A percentile compares a stretch with the other conserved stretches of the same genome.
phyloP scores from a whole-genome alignment of 2,888 invertebrate species.

The Lochmaea capreae region DNA sequence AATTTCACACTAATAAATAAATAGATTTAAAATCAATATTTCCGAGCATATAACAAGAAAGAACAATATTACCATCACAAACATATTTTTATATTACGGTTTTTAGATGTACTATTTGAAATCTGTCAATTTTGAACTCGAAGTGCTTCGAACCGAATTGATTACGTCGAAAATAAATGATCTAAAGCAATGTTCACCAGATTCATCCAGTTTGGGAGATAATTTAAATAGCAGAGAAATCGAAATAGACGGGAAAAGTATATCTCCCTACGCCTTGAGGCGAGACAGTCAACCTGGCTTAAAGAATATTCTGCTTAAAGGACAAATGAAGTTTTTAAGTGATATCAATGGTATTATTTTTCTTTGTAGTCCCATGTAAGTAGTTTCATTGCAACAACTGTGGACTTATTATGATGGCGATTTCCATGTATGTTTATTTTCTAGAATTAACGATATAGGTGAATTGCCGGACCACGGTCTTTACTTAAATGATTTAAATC shows the following conservation, averaged over 20 bases:
- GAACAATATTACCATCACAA: too few relatives aligned
- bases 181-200: slow-evolving; percentile 25
- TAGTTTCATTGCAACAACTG: slow-evolving; percentile 46
- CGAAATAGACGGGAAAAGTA: slow-evolving; percentile 59
- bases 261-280: slow-evolving; percentile 60
- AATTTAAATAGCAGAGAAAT: slow-evolving; percentile 50
- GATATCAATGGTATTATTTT: slow-evolving; percentile 87
- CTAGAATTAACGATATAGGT: slow-evolving; percentile 83
- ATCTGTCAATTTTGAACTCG: slow-evolving; percentile 87
- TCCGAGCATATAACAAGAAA: too few relatives aligned
- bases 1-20: too few relatives aligned
- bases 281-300: slow-evolving; percentile 70
- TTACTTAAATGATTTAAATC: slow-evolving; percentile 85
- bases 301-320: slow-evolving; percentile 81
- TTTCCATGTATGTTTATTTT: background rate
- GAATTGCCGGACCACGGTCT: slow-evolving; percentile 84
- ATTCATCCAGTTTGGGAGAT: slow-evolving; percentile 41
- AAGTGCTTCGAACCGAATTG: slow-evolving; percentile 71
- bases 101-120: slow-evolving; percentile 80
- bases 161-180: slow-evolving; percentile 41
- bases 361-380: slow-evolving; percentile 89
- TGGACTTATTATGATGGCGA: too few relatives aligned
- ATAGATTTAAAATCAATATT: too few relatives aligned
- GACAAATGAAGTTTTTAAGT: slow-evolving; percentile 85
- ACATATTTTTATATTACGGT: slow-evolving; percentile 28